Conservation (phyloP, 2,888 invertebrate species). For the Notocelia uddmanniana region DNA sequence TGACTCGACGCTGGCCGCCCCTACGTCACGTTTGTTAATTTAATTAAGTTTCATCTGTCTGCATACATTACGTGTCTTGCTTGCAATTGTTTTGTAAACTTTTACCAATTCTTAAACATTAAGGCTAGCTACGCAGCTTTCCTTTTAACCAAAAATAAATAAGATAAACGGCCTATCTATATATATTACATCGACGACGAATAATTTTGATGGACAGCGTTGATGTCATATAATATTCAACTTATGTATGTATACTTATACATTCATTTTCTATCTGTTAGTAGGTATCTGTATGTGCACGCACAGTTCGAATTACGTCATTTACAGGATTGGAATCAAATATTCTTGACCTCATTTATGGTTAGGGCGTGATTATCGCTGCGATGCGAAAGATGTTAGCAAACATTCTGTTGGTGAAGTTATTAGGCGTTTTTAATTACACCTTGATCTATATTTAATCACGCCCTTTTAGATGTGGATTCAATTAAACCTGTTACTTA, state of each 20-base stretch:
- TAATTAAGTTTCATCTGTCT: conserved; percentile 18
- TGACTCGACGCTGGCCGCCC: conserved; percentile 16
- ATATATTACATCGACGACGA: background rate
- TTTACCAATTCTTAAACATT: conserved; percentile 4
- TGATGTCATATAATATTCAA: conserved; percentile 10
- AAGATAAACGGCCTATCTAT: background rate
- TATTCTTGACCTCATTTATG: conserved; percentile 28
- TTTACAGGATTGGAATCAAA: conserved; percentile 31
- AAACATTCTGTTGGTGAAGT: conserved; percentile 20
- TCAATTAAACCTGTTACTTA: background rate
- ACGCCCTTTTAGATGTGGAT: conserved; percentile 5
- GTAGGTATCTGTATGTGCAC: background rate
- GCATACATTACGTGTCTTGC: background rate
- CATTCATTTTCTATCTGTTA: background rate
- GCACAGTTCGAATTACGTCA: conserved; percentile 16
- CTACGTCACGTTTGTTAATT: conserved; percentile 28
- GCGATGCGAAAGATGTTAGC: conserved; percentile 24
- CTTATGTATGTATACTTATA: background rate
- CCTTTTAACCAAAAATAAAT: background rate
- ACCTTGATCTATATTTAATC: conserved; percentile 30
- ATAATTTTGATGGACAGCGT: conserved; percentile 7
- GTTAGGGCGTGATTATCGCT: conserved; percentile 27
- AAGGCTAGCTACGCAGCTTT: background rate
- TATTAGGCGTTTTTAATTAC: conserved; percentile 17
- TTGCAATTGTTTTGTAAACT: background rate